Evolutionary conservation across 2,888 invertebrate species (phyloP).

Genomic region (Nomada fabriciana): DNA sequence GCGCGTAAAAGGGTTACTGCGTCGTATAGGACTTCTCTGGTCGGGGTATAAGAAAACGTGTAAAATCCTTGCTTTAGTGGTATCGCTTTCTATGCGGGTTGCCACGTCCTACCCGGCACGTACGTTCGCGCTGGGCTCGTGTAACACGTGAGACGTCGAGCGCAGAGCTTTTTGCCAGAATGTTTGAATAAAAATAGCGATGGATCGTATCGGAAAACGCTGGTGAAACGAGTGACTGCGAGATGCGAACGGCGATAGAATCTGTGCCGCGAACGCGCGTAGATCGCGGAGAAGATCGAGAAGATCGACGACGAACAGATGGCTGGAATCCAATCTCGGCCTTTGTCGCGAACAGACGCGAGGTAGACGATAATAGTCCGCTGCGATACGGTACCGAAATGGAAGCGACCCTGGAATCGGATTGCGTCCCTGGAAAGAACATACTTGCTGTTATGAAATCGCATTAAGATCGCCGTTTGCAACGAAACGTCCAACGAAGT

Average conservation of each 20-base stretch:
- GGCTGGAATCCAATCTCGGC: slow-evolving; percentile 36
- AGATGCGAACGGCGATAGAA: slow-evolving; percentile 4
- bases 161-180: neutral
- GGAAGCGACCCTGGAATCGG: slow-evolving; percentile 21
- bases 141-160: neutral
- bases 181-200: neutral
- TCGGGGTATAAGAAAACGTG: slow-evolving; percentile 8
- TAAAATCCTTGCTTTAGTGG: slow-evolving; percentile 27
- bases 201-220: neutral
- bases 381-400: slow-evolving; percentile 22
- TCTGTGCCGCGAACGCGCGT: neutral
- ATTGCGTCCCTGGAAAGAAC: neutral
- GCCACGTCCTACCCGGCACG: neutral
- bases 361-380: slow-evolving; percentile 15
- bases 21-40: slow-evolving; percentile 10
- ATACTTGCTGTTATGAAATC: neutral
- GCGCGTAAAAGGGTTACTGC: slow-evolving; percentile 49
- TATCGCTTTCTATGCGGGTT: slow-evolving; percentile 10
- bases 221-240: neutral
- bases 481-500: neutral
- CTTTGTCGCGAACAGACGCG: slow-evolving; percentile 29
- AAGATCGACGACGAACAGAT: neutral
- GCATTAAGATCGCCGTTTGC: slow-evolving; percentile 4
- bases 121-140: neutral
- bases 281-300: slow-evolving; percentile 24